Evolutionary conservation across 2,797 vertebrate species (phyloP).

Genomic region (Lithobates sylvaticus): DNA sequence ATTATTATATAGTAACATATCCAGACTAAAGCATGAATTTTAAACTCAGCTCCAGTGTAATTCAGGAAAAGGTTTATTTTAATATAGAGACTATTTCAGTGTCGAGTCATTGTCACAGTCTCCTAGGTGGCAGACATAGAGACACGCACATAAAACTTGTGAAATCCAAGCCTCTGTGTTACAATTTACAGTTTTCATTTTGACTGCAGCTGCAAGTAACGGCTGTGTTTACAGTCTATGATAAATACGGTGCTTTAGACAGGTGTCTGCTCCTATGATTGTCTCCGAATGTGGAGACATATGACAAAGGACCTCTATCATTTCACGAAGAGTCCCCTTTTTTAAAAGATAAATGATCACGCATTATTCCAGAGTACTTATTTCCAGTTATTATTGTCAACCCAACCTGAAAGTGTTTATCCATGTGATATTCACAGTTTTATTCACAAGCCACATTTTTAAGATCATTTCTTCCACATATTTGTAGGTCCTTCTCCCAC

Average conservation of each 20-base stretch:
- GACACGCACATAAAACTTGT: slow-evolving; percentile 47
- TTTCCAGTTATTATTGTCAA: background rate
- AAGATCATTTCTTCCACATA: no score
- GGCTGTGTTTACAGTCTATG: slow-evolving; percentile 45
- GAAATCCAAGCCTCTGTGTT: slow-evolving; percentile 40
- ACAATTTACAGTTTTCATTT: slow-evolving; percentile 56
- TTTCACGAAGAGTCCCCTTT: background rate
- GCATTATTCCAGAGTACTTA: background rate
- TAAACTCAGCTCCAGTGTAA: background rate
- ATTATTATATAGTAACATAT: background rate
- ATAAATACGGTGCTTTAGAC: slow-evolving; percentile 47
- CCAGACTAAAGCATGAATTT: background rate
- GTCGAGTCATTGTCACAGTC: slow-evolving; percentile 52
- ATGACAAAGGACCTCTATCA: background rate
- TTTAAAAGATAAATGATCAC: background rate
- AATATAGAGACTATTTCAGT: slow-evolving; percentile 27
- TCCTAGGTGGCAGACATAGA: slow-evolving; percentile 51
- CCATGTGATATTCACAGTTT: background rate
- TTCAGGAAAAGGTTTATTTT: slow-evolving; percentile 7
- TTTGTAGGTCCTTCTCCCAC: no score
- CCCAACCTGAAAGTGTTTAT: background rate
- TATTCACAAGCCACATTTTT: background rate
- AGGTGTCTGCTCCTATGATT: slow-evolving; percentile 36
- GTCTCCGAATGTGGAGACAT: background rate
- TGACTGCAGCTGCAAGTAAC: slow-evolving; percentile 43